Percentiles rank a stretch among this genome's conserved stretches.
phyloP scores from a whole-genome alignment of 2,888 invertebrate genomes.

The Ormyrus pomaceus region DNA sequence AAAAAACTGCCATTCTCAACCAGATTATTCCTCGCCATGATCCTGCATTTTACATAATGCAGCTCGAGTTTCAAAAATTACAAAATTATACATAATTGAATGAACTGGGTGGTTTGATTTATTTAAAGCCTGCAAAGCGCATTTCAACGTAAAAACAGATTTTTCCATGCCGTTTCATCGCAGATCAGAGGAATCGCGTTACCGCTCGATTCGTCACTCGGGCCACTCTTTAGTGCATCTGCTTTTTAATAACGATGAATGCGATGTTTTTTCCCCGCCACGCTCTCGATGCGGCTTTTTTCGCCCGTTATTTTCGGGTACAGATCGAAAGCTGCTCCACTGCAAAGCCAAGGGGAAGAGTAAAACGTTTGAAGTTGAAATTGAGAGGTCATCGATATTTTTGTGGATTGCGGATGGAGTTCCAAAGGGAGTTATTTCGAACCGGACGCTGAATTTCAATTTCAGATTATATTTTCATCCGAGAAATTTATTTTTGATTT shows the following conservation, averaged over 20 bases:
- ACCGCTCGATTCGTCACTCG: slow-evolving; percentile 24
- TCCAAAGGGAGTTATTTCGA: slow-evolving; percentile 17
- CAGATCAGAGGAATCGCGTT: slow-evolving; percentile 35
- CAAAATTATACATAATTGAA: too few species aligned
- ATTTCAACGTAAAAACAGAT: background rate
- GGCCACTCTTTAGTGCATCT: slow-evolving; percentile 16
- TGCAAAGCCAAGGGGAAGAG: background rate
- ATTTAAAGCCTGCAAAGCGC: too few species aligned
- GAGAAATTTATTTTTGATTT: background rate
- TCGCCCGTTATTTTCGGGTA: background rate
- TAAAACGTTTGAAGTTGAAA: slow-evolving; percentile 50
- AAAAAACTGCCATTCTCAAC: too few species aligned
- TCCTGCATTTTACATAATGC: too few species aligned
- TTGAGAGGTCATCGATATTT: slow-evolving; percentile 44
- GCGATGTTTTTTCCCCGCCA: background rate
- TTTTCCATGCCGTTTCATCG: background rate
- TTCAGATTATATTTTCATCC: slow-evolving; percentile 11
- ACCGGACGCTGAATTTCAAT: slow-evolving; percentile 23
- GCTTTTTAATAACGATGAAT: slow-evolving; percentile 42
- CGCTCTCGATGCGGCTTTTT: background rate
- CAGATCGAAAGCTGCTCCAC: slow-evolving; percentile 14
- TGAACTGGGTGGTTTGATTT: too few species aligned
- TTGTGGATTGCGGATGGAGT: slow-evolving; percentile 21
- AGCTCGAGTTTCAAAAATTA: too few species aligned
- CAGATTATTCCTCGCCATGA: too few species aligned